Evolutionary conservation across 37 sponge, comb jelly and placozoan species (phyloP).

Genomic region (Mnemiopsis leidyi): DNA sequence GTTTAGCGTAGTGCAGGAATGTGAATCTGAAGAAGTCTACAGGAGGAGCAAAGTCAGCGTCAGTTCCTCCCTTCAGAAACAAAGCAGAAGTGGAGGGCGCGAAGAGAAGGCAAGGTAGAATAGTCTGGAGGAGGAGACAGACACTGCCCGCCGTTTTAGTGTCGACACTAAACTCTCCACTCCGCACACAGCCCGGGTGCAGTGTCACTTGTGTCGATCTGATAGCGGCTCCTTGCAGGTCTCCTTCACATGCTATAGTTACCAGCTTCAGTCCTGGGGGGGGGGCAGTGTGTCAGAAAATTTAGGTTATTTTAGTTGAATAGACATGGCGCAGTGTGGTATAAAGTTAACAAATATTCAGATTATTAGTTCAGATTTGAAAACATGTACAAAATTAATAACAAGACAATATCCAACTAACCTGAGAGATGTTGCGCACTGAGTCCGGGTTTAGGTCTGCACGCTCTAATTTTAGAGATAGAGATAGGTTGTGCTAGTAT

Average conservation of each 20-base stretch:
- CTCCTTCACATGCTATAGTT: conserved; percentile 71
- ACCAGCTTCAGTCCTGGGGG: conserved; percentile 68
- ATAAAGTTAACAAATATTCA: not conserved
- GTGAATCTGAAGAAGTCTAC: conserved; percentile 72
- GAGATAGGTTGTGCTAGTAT: conserved; percentile 73
- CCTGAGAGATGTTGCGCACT: conserved; percentile 90
- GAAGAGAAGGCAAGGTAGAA: conserved; percentile 86
- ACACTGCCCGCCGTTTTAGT: conserved; percentile 86
- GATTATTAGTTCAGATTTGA: not conserved
- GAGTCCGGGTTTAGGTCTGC: conserved; percentile 87
- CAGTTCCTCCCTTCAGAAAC: conserved; percentile 82
- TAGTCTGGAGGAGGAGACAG: conserved; percentile 78
- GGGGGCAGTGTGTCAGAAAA: too few species aligned
- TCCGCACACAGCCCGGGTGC: conserved; percentile 66
- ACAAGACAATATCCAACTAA: too few species aligned
- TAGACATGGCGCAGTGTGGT: not conserved
- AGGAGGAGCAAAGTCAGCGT: conserved; percentile 94
- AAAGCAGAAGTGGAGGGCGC: conserved; percentile 68
- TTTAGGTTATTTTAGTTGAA: too few species aligned
- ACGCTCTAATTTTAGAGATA: conserved; percentile 77
- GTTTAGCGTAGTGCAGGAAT: not conserved
- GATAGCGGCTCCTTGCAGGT: conserved; percentile 68
- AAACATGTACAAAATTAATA: too few species aligned
- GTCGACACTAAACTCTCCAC: conserved; percentile 75
- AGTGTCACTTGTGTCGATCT: conserved; percentile 74